These are phyloP conservation scores for Picathartes gymnocephalus DNA, from an alignment of 2,113 vertebrate species.

Conservation along the genomic window DNA sequence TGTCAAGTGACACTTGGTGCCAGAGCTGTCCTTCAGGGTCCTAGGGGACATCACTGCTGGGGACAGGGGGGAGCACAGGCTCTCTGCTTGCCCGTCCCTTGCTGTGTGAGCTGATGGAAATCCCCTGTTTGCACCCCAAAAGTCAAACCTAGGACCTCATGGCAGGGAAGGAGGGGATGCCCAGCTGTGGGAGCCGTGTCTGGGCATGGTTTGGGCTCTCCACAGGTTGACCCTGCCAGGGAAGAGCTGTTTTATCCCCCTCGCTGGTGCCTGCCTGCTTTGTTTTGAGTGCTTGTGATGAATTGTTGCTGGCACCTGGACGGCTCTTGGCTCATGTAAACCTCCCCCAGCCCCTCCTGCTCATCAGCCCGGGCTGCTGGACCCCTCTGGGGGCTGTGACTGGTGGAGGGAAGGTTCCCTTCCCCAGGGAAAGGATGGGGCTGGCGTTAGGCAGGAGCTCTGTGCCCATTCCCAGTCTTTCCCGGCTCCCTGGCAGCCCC, in stretches of 20 bases:
- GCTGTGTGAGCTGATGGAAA: not conserved
- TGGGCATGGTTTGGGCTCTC: not conserved
- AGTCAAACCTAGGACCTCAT: not conserved
- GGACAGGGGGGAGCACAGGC: not conserved
- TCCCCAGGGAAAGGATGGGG: not conserved
- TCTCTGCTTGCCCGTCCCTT: accelerated
- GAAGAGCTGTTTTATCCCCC: not conserved
- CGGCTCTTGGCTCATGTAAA: not conserved
- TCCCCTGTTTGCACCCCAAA: not conserved
- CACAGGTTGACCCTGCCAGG: not conserved
- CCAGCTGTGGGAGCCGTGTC: accelerated
- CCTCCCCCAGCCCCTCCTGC: not conserved
- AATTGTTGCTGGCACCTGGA: slow-evolving; percentile 2
- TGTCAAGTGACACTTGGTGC: not conserved
- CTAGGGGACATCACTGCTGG: not conserved
- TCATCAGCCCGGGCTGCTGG: not conserved
- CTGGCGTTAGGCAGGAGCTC: not conserved
- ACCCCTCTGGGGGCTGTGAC: not conserved
- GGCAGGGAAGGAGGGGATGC: not conserved
- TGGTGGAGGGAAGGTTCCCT: accelerated
- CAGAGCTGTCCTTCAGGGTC: not conserved
- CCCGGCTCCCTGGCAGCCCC: not conserved
- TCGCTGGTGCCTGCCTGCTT: not conserved
- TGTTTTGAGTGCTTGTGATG: not conserved
- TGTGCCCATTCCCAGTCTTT: not conserved